Conservation (phyloP, 2,888 invertebrate species). For the Pocota personata region DNA sequence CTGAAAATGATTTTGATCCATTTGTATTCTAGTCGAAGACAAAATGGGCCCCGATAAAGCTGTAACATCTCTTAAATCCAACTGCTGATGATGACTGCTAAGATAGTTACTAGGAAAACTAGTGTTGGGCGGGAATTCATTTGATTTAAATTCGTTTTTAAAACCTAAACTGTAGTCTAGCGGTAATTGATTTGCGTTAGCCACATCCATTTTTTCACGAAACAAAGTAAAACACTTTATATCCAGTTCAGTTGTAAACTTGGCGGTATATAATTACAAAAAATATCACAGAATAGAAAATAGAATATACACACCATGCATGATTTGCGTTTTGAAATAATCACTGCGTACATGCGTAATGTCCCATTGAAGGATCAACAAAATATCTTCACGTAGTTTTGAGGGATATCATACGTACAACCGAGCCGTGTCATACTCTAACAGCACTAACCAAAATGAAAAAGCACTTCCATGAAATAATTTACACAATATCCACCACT, state of each 20-base stretch:
- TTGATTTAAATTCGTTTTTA: conserved; percentile 68
- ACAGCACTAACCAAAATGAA: not conserved
- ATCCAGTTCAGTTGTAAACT: conserved; percentile 3
- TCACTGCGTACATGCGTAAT: conserved; percentile 28
- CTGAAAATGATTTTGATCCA: conserved; percentile 76
- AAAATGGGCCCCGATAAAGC: conserved; percentile 78
- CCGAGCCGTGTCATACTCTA: not conserved
- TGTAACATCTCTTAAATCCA: conserved; percentile 81
- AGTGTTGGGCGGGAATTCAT: conserved; percentile 74
- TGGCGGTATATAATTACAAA: conserved; percentile 7
- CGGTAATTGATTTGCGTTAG: conserved; percentile 78
- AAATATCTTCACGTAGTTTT: conserved; percentile 2
- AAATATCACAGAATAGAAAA: conserved; percentile 64
- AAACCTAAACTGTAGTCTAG: conserved; percentile 80
- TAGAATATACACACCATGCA: not conserved
- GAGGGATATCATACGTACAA: not conserved
- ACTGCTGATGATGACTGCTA: conserved; percentile 76
- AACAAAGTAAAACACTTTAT: not conserved
- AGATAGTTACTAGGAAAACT: conserved; percentile 80
- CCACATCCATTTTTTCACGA: conserved; percentile 54
- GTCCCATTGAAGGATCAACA: not conserved
- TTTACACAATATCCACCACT: not conserved
- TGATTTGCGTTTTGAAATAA: conserved; percentile 15
- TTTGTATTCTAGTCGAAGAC: conserved; percentile 78
- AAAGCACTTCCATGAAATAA: not conserved